phyloP scores from a whole-genome alignment of 2,797 vertebrate genomes.

The Ceryle rudis region DNA sequence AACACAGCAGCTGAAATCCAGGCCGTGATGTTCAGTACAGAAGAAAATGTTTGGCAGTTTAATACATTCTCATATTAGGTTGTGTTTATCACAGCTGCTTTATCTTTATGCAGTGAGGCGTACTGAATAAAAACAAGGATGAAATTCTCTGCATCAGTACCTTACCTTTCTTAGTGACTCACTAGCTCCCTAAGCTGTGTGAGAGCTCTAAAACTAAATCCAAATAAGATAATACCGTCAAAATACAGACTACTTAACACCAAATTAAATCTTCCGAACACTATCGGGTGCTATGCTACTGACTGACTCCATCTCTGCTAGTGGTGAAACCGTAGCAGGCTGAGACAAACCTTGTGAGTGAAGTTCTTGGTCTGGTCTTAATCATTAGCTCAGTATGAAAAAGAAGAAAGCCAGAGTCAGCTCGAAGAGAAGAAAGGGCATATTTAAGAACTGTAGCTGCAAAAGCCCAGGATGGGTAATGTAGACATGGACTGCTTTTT shows the following conservation, averaged over 20 bases:
- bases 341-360: neutral
- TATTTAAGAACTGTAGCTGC: neutral
- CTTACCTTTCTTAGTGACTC: neutral
- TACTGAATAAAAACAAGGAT: neutral
- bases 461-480: neutral
- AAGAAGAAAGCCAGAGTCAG: neutral
- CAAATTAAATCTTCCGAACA: neutral
- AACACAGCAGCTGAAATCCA: neutral
- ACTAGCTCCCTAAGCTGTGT: neutral
- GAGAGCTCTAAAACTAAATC: neutral
- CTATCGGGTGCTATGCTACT: accelerated
- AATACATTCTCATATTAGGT: neutral
- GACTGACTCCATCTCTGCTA: neutral
- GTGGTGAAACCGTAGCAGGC: neutral
- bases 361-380: neutral
- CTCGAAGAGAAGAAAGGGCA: neutral
- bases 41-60: neutral
- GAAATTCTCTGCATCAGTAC: neutral
- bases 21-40: neutral
- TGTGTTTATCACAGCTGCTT: neutral
- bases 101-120: neutral
- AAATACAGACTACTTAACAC: neutral
- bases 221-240: neutral
- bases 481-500: accelerated
- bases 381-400: neutral